These are phyloP conservation scores for Shinisaurus crocodilurus DNA, from an alignment of 2,113 vertebrate genomes.

Conservation along the genomic window DNA sequence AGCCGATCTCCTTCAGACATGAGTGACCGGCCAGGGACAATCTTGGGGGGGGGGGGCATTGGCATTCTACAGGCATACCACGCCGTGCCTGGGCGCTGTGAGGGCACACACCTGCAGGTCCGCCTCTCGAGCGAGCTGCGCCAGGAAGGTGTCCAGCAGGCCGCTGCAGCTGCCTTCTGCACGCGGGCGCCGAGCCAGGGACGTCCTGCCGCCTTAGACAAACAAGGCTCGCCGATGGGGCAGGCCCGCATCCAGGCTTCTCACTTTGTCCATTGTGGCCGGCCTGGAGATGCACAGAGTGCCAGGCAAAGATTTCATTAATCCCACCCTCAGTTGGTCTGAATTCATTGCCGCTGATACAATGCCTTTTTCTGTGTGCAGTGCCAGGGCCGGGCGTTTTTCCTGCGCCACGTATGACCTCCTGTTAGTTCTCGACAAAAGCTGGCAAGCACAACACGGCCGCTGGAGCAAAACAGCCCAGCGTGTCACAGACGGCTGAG, in stretches of 20 bases:
- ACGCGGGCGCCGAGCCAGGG: constrained; percentile 32
- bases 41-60: too few relatives aligned
- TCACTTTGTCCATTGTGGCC: constrained; percentile 57
- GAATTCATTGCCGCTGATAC: constrained; percentile 74
- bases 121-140: not conserved
- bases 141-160: constrained; percentile 6
- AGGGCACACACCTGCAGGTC: too few relatives aligned
- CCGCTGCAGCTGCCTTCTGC: constrained; percentile 6
- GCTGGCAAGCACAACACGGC: constrained; percentile 65
- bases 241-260: constrained; percentile 57
- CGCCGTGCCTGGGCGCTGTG: too few relatives aligned
- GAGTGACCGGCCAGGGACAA: not conserved
- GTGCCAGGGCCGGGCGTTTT: constrained; percentile 68
- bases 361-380: constrained; percentile 72
- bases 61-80: too few relatives aligned
- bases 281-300: constrained; percentile 40
- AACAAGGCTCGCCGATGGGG: constrained; percentile 44
- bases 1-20: too few relatives aligned
- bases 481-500: constrained; percentile 64
- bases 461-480: constrained; percentile 70
- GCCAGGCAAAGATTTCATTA: constrained; percentile 74
- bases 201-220: constrained; percentile 45
- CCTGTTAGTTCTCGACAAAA: constrained; percentile 75
- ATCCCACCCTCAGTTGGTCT: constrained; percentile 76
- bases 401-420: constrained; percentile 72